Evolutionary conservation across 2,113 vertebrate species (phyloP), one percentile per base, ranked within the genome.

Genomic region (Callionymus lyra): DNA sequence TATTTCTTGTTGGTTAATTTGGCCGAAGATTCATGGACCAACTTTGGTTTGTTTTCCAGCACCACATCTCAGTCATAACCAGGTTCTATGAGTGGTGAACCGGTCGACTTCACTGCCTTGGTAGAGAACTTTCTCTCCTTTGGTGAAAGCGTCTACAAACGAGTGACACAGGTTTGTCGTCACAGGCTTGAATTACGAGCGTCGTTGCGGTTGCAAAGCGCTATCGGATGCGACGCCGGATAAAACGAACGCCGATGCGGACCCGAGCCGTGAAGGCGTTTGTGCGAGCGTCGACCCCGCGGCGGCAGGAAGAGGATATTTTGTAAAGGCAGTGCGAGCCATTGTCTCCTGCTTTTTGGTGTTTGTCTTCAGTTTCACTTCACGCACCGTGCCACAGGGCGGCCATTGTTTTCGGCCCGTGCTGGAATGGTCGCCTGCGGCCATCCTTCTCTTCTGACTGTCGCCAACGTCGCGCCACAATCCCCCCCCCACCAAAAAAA

Each of bases 311-410:
- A 76, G 76, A 53, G 55, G 68, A 60, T 63, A 57, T 66, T 72
- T 75, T 72, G 65, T 73, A 41, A 63, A 43, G 51, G 44, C 56
- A 72, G 68, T 39, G 44, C 62, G 53, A 46, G 6, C 55, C 68
- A 82, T 80, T 79, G 77, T 80, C 58, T 69, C 64, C 38, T n/a
- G n/a, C n/a, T n/a, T 38, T 47, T 39, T 34, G 53, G 70, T 78
- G 81, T 79, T 77, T 60, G 77, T 70, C 65, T 81, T 66, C 33
- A 53, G 48, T 81, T 73, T 81, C 72, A 66, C 56, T 54, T 50
- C 43, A 50, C 68, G 59, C 53, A 34, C 54, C 48, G 27, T 59
- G 76, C 70, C 68, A 77, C 72, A 80, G 67, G 56, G 63, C 43
- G 40, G 68, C 39, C 67, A 78, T 81, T 83, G 81, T 85, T 80